Base-by-base conservation (phyloP, 2,888 invertebrate species). In the Tenthredo livida region DNA sequence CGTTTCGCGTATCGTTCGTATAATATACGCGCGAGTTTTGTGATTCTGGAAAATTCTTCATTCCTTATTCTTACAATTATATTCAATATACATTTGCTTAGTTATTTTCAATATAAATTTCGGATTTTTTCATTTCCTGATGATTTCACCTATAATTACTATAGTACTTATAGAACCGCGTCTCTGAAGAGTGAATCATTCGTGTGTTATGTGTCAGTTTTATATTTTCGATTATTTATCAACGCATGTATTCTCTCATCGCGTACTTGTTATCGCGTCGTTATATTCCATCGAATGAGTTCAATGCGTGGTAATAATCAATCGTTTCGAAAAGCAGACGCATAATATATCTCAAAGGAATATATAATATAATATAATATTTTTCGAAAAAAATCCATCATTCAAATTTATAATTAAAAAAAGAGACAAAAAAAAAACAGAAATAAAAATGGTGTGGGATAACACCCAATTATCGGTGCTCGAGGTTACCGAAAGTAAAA, bases 401-500 rank as follows among this genome's bases (percentile, higher is more conserved):
- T 61, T 25, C 54, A 29, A 37, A 21, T 73, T 29, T 7, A 29
- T 43, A 43, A 12, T 70, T 67, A 2, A 29, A 78, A 80, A 37
- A 17, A 0, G 9, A 21, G 4, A 12, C 17, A 17, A 67, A 33
- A 29, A 7, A 33, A 33, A 40, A 10, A 43, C 1, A 43, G 10
- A 43, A 37, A 54, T 25, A 83, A 65, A 65, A 75, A 77, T 93
- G 92, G 92, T 92, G 43, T 90, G 89, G 90, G 92, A 92, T 88
- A 90, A 92, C 85, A 67, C 83, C 29, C 87, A 89, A 40, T 85
- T 92, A 86, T 92, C 92, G 84, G 92, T 93, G 87, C 91, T 88
- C 84, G 92, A 91, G 83, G 89, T 92, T 86, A 89, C 88, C 87
- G 93, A 94, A 86, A 94, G 94, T 86, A 93, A 94, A 88, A 90